Base-by-base conservation (phyloP, 92 coral and sea anemone species). In the Phenganax marumi region DNA sequence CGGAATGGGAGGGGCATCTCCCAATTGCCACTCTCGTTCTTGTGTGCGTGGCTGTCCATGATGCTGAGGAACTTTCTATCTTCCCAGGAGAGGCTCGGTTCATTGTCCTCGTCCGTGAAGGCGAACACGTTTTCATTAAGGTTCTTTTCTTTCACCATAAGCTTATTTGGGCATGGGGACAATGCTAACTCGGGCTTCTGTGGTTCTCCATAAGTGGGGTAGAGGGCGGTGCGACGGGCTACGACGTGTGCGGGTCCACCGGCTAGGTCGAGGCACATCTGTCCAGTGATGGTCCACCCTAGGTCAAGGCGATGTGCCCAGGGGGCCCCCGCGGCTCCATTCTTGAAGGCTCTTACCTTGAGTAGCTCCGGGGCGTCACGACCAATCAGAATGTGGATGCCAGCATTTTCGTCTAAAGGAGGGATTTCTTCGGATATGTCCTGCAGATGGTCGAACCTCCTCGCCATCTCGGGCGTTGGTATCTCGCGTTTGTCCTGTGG, bases 391-490 rank as follows among this genome's bases (percentile, higher is more conserved):
- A 33, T 33, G 19, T 19, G 66, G 24, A 60, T 19, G 66, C 17
- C 66, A 19, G 66, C 24, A 14, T 8, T 18, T 18, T 60, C 66
- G 66, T 18, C 9, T 14, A 81, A 62, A 24, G 81, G 76, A 16
- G 89, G 89, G 50, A 86, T 86, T 55, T 87, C 84, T 39, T 82
- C 80, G 33, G 90, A 84, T 68, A 83, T 87, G 4, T 14, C 50
- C 55, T 65, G 6, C 46, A 86, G 86, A 55, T 86, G 83, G 52
- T 86, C 60, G 71, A 86, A 86, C 66, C 75, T 73, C 68, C 55
- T 73, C 43, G 74, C 86, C 52, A 75, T 81, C 50, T 81, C 82
- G 19, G 90, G 90, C 25, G 87, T 83, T 33, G 86, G 86, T 57
- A 86, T 68, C 39, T 86, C 89, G 64, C 86, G 61, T 63, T 74